Evolutionary conservation across 2,797 vertebrate genomes (phyloP), one percentile per base, ranked within the genome.

Genomic region (Bovichtus variegatus): DNA sequence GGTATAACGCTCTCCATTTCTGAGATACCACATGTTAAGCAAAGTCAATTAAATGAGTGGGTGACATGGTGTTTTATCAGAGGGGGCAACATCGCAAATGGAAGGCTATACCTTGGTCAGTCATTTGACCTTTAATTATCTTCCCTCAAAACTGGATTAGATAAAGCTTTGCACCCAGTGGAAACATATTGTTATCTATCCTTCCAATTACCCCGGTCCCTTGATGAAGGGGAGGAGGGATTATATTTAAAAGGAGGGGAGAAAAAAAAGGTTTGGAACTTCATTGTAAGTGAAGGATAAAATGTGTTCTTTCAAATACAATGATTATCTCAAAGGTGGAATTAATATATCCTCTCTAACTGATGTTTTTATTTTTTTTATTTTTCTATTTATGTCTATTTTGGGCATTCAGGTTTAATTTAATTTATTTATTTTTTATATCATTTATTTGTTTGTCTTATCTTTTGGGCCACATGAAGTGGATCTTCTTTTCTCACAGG

Each of bases 91-190:
- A n/a, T 44, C 19, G 38, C 83, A 74, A 89, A 79, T 77, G 66
- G 74, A n/a, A 78, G 80, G 73, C 76, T 70, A 74, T 87, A 47
- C 82, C 76, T 80, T 87, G 84, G 88, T 88, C 91, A 81, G 78
- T 89, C 68, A 40, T 92, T 93, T 93, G 92, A 92, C 94, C 93
- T 94, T 93, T 93, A 93, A 94, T 94, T 94, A 94, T 93, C 89
- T 91, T 55, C 57, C 62, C 74, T 89, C 71, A 89, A 91, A 92
- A 89, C 74, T 79, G 78, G 88, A 83, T 76, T 58, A 87, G 92
- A 94, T 93, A 93, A 94, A 83, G 85, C 78, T 76, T 71, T 55
- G 64, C 72, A 70, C 76, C 58, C 78, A 77, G 34, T 89, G 75
- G 82, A 89, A 87, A 91, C 86, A 82, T 68, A 68, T 66, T 67